Evolutionary conservation across 2,888 invertebrate genomes (phyloP), one percentile per base, ranked within the genome.

Genomic region (Onchidella celtica): DNA sequence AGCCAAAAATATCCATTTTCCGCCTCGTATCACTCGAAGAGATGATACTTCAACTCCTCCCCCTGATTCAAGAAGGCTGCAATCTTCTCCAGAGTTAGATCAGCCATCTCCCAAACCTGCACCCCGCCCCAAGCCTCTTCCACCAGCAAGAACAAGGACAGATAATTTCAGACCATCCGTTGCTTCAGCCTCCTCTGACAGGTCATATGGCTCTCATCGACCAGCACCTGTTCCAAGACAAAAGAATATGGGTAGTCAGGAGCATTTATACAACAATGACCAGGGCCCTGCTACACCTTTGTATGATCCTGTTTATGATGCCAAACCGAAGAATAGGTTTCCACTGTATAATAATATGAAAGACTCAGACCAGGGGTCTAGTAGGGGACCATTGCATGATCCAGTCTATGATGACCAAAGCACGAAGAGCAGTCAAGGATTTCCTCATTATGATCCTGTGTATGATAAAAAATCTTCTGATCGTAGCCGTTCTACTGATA

Each of bases 91-190:
- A 21, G 77, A 78, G 32, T 70, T 63, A 9, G 73, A 66, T 32
- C 72, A 32, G 66, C 77, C 17, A 73, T 74, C 79, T 24, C 76
- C 79, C 34, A 85, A 83, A 40, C 88, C 87, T 24, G 85, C 81
- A n/a, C 84, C 86, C 21, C 84, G 86, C 27, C 87, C 87, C 9
- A 86, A 86, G 80, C 86, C 87, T 14, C 14, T 59, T 0, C 66
- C 73, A 32, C 66, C 55, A 11, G 32, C 27, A 0, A 38, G 57
- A 29, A 3, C 57, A 32, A 32, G n/a, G 24, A 6, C 3, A 57
- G 72, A 73, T 55, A 57, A 73, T 27, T 11, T 55, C 55, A 66
- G 32, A 21, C 66, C 21, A 32, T 11, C 66, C 4, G 59, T 36
- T 32, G 72, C 82, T 2, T 78, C 82, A 32, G 74, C 63, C 6